Base-by-base conservation (phyloP, 2,113 vertebrate genomes). In the Empidonax traillii region DNA sequence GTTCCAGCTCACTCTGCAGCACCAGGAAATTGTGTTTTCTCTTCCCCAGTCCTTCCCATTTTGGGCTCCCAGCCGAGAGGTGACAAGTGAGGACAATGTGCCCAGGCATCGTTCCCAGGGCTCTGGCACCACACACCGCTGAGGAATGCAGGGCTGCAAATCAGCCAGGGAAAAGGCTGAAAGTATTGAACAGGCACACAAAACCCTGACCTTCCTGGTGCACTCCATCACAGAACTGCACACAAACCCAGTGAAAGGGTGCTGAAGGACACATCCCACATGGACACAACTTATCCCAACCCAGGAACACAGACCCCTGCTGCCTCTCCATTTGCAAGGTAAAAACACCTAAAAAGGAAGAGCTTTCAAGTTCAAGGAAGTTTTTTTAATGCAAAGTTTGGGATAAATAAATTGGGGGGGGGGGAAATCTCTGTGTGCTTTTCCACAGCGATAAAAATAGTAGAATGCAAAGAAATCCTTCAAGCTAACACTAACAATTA, bases 401-500 rank as follows among this genome's bases (percentile, higher is more conserved):
- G 69, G 49, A 81, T 43, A 94, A 91, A 66, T 44, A 56, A 80
- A 59, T 14, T 30, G 19, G 58, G 0, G 1, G 21, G 12, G 11
- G 35, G 35, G 35, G 35, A 8, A 35, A 39, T 24, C 51, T 74
- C 69, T 0, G 0, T 2, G 22, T 73, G 66, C 37, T 75, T 76
- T 83, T 84, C 69, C 82, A 81, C 28, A 27, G 49, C 0, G 24
- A 92, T 15, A 89, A 73, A 91, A 87, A 78, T 43, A 96, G 91
- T 0, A 87, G 47, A 77, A 68, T 9, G 76, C 73, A 91, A 83
- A 96, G 49, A 85, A 83, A 84, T 55, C 35, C 74, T 90, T 52
- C 25, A 31, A 44, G 81, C 17, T 27, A 23, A 27, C 72, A 85
- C 95, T 17, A 96, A 95, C 85, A 96, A 97, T 95, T 92, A 73